Conservation (phyloP, 2,888 invertebrate genomes). For the Melanchra persicariae region DNA sequence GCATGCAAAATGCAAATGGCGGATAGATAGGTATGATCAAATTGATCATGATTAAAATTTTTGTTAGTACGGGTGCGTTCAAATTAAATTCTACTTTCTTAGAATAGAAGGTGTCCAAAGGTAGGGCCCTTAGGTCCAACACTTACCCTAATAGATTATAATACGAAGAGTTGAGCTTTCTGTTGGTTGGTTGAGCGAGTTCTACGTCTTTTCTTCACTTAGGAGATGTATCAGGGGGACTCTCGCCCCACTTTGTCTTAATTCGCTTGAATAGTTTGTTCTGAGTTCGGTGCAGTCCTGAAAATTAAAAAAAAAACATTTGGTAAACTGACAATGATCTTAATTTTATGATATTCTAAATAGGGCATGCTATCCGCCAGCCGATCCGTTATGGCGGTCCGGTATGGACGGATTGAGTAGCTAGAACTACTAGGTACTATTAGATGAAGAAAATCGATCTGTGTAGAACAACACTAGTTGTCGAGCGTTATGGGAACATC, state of each 20-base stretch:
- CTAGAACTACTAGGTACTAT: no score
- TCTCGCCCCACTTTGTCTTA: background rate
- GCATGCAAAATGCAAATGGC: no score
- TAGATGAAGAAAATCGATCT: no score
- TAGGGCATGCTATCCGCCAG: no score
- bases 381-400: no score
- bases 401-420: no score
- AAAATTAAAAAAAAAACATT: background rate
- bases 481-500: no score
- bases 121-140: background rate
- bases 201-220: background rate
- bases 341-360: no score
- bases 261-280: constrained; percentile 27
- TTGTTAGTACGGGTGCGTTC: background rate
- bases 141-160: background rate
- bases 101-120: background rate
- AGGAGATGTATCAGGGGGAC: constrained; percentile 17
- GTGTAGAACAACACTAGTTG: no score
- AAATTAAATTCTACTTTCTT: background rate
- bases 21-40: no score
- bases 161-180: background rate
- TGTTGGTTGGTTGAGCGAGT: background rate
- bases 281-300: constrained; percentile 34
- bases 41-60: no score
- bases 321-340: no score